Conservation (phyloP, 2,113 vertebrate species). For the Neomonachus schauinslandi region DNA sequence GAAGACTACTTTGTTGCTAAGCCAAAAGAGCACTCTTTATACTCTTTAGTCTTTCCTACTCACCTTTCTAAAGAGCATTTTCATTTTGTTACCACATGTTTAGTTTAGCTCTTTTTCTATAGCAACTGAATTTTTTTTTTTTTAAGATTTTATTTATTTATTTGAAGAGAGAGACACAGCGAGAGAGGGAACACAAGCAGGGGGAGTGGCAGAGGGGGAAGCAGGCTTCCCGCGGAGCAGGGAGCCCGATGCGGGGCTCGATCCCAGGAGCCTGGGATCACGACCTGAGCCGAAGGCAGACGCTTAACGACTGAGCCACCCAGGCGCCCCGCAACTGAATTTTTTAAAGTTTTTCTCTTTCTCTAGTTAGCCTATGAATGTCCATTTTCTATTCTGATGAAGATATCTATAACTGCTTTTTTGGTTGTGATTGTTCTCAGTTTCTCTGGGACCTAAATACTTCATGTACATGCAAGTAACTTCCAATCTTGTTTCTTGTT, state of each 20-base stretch:
- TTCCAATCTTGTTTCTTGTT: background rate
- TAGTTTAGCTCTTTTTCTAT: background rate
- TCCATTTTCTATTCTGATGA: background rate
- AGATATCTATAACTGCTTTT: background rate
- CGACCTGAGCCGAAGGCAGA: too few species aligned
- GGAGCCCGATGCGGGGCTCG: too few species aligned
- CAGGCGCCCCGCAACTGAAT: background rate
- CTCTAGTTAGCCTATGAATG: background rate
- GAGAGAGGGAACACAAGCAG: too few species aligned
- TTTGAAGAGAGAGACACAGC: too few species aligned
- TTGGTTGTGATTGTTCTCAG: background rate
- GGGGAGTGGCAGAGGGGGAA: too few species aligned
- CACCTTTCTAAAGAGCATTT: background rate
- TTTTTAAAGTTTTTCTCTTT: background rate
- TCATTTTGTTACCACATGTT: background rate
- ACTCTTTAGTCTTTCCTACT: background rate
- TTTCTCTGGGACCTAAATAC: background rate
- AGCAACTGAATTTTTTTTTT: background rate
- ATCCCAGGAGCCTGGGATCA: too few species aligned
- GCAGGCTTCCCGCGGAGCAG: too few species aligned
- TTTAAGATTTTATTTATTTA: too few species aligned
- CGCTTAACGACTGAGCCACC: too few species aligned
- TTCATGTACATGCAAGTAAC: background rate
- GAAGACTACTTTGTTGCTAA: background rate
- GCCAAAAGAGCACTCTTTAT: background rate